A percentile compares a stretch with the other conserved stretches of the same genome.
Evolutionary conservation across 2,888 invertebrate species (phyloP).

Genomic region (Ectemnius continuus): DNA sequence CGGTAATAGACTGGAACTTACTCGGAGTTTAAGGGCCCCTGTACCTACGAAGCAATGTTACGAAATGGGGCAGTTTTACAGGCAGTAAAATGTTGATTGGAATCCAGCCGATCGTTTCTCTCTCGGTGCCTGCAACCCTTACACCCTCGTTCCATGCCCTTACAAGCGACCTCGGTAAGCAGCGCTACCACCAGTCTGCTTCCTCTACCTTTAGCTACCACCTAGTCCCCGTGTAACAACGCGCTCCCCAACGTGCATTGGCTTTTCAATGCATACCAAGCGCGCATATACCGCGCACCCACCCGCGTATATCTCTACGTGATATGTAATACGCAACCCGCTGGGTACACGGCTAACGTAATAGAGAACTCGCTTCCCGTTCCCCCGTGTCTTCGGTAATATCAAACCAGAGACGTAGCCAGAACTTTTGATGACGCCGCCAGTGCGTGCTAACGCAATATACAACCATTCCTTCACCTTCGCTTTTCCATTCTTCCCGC

Average conservation of each 20-base stretch:
- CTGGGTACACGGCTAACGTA: constrained; percentile 52
- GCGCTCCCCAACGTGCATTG: constrained; percentile 33
- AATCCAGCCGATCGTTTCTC: constrained; percentile 67
- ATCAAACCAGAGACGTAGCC: constrained; percentile 29
- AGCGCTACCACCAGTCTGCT: neutral
- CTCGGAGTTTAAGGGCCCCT: constrained; percentile 64
- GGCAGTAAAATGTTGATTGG: constrained; percentile 75
- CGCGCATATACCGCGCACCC: constrained; percentile 45
- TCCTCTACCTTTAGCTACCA: neutral
- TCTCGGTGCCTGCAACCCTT: constrained; percentile 41
- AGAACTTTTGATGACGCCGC: constrained; percentile 24
- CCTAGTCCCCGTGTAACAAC: constrained; percentile 22
- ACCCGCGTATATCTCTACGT: constrained; percentile 34
- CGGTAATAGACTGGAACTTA: constrained; percentile 67
- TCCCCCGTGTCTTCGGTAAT: constrained; percentile 14
- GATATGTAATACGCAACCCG: constrained; percentile 53
- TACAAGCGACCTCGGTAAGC: constrained; percentile 36
- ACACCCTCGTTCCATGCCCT: constrained; percentile 44
- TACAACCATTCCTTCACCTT: constrained; percentile 6
- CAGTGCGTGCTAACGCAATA: constrained; percentile 25
- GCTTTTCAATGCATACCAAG: constrained; percentile 64
- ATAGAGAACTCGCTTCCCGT: constrained; percentile 41
- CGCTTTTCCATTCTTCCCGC: neutral
- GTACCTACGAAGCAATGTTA: constrained; percentile 65
- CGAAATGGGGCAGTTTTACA: constrained; percentile 72